Evolutionary conservation across 2,888 invertebrate species (phyloP).

Genomic region (Lingula anatina): DNA sequence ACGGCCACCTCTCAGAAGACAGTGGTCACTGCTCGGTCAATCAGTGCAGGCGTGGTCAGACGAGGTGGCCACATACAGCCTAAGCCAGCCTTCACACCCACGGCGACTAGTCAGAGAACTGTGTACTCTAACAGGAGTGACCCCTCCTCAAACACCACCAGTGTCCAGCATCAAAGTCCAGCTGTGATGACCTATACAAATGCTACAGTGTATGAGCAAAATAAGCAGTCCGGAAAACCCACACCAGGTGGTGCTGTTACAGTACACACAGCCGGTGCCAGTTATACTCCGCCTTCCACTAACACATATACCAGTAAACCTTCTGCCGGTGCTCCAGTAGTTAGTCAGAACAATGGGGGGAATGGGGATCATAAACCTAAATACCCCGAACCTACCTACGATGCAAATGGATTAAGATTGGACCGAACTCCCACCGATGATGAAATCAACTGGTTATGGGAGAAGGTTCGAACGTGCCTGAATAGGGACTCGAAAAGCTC

Average conservation of each 20-base stretch:
- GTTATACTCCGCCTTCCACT: too few species aligned
- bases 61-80: conserved; percentile 5
- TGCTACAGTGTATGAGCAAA: neutral
- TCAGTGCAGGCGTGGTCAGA: conserved; percentile 22
- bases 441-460: conserved; percentile 49
- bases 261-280: too few species aligned
- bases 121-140: neutral
- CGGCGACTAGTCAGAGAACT: neutral
- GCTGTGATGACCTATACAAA: neutral
- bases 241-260: too few species aligned
- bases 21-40: conserved; percentile 16
- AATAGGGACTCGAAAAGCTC: conserved; percentile 14
- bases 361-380: too few species aligned
- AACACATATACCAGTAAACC: too few species aligned
- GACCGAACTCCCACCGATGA: conserved; percentile 51
- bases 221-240: too few species aligned
- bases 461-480: conserved; percentile 44
- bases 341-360: too few species aligned
- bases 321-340: too few species aligned
- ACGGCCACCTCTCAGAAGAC: conserved; percentile 1
- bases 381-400: neutral
- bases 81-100: neutral
- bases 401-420: conserved; percentile 34
- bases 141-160: neutral
- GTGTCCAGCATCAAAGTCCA: neutral